Evolutionary conservation across 2,888 invertebrate genomes (phyloP).

Genomic region (Empis livida): DNA sequence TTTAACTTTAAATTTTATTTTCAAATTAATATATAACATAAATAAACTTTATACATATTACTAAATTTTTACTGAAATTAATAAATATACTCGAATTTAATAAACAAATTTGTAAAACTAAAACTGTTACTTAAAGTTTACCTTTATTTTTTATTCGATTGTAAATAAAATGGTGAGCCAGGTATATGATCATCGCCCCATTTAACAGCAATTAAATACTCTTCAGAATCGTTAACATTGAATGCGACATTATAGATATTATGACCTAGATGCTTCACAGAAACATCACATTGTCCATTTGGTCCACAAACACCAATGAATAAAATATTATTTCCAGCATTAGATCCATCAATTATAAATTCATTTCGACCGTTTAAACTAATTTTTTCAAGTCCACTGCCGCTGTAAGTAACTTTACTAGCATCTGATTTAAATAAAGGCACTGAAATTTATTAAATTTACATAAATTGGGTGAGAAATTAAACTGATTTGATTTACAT

Average conservation of each 20-base stretch:
- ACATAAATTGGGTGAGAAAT: neutral
- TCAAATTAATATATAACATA: too few species aligned
- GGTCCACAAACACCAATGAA: conserved; percentile 94
- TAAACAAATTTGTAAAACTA: too few species aligned
- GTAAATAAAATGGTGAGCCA: conserved; percentile 65
- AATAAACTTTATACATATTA: too few species aligned
- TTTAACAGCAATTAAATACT: conserved; percentile 85
- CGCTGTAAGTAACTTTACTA: conserved; percentile 25
- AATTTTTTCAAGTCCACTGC: conserved; percentile 25
- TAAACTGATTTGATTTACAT: conserved; percentile 9
- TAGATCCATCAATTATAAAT: conserved; percentile 29
- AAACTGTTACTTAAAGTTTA: too few species aligned
- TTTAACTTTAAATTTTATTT: too few species aligned
- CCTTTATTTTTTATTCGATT: too few species aligned
- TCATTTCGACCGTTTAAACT: conserved; percentile 27
- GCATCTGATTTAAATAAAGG: conserved; percentile 25
- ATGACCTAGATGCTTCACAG: conserved; percentile 79
- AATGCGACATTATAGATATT: conserved; percentile 86
- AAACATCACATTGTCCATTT: conserved; percentile 89
- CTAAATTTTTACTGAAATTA: too few species aligned
- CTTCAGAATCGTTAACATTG: conserved; percentile 77
- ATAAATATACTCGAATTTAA: too few species aligned
- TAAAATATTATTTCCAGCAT: conserved; percentile 73
- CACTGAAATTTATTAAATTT: conserved; percentile 13
- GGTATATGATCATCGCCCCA: conserved; percentile 97